These are phyloP conservation scores for Oxyruncus cristatus DNA, from an alignment of 2,113 vertebrate genomes.

Conservation along the genomic window DNA sequence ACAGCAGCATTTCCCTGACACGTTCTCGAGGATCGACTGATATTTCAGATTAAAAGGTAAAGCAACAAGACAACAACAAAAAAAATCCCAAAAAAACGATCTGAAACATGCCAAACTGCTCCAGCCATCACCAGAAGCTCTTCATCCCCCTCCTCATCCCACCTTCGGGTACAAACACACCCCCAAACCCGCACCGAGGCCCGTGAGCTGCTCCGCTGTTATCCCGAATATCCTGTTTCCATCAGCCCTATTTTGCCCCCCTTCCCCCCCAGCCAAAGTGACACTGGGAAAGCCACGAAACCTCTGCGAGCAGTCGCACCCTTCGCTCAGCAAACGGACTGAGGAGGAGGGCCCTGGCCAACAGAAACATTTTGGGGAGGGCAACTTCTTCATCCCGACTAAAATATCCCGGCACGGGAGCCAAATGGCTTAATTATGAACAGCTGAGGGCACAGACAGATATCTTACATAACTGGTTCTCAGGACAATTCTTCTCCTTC, in stretches of 20 bases:
- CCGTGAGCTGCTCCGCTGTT: not conserved
- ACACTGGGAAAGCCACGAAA: not conserved
- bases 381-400: not conserved
- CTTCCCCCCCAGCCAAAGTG: not conserved
- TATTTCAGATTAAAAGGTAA: not conserved
- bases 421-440: conserved; percentile 20
- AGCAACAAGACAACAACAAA: not conserved
- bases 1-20: not conserved
- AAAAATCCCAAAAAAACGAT: not conserved
- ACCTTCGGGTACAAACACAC: not conserved
- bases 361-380: conserved; percentile 1
- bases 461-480: not conserved
- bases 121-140: not conserved
- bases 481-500: not conserved
- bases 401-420: not conserved
- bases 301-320: not conserved
- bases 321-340: not conserved
- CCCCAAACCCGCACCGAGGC: not conserved
- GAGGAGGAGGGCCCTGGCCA: not conserved
- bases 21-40: rapidly evolving
- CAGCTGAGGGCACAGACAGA: not conserved
- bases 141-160: not conserved
- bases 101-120: not conserved
- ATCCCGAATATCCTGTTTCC: not conserved
- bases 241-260: not conserved